Evolutionary conservation across 1,140 invertebrate species (phyloP).

Genomic region (Chelonus insularis): DNA sequence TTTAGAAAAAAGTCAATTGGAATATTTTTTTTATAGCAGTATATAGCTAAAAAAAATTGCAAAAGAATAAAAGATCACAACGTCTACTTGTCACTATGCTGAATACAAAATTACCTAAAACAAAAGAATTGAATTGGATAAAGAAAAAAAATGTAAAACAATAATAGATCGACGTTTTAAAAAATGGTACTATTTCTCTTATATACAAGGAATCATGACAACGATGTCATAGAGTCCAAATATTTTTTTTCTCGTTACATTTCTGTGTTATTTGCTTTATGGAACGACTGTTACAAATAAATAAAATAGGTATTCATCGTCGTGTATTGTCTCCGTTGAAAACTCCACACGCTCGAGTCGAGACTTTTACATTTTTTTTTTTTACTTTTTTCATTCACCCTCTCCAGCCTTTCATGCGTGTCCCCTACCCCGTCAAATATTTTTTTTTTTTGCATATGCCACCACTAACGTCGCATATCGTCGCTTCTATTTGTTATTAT

Average conservation of each 20-base stretch:
- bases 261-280: slow-evolving; percentile 60
- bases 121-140: background rate
- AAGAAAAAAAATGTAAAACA: background rate
- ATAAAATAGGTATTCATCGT: slow-evolving; percentile 61
- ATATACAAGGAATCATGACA: background rate
- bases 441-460: slow-evolving; percentile 29
- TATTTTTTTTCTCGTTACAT: slow-evolving; percentile 50
- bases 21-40: too few species aligned
- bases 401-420: slow-evolving; percentile 13
- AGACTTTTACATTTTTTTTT: slow-evolving; percentile 55
- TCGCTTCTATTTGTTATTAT: slow-evolving; percentile 48
- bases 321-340: slow-evolving; percentile 56
- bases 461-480: slow-evolving; percentile 32
- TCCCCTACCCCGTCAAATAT: background rate
- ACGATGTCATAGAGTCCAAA: slow-evolving; percentile 27
- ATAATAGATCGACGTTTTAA: slow-evolving; percentile 8
- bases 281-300: slow-evolving; percentile 61
- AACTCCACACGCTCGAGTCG: slow-evolving; percentile 44
- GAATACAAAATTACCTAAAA: background rate
- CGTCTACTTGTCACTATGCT: background rate
- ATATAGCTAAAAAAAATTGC: too few species aligned
- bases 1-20: too few species aligned
- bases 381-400: slow-evolving; percentile 25
- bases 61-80: too few species aligned
- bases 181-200: slow-evolving; percentile 3